Base-by-base conservation (phyloP, 2,797 vertebrate species). In the Pipistrellus pipistrellus region DNA sequence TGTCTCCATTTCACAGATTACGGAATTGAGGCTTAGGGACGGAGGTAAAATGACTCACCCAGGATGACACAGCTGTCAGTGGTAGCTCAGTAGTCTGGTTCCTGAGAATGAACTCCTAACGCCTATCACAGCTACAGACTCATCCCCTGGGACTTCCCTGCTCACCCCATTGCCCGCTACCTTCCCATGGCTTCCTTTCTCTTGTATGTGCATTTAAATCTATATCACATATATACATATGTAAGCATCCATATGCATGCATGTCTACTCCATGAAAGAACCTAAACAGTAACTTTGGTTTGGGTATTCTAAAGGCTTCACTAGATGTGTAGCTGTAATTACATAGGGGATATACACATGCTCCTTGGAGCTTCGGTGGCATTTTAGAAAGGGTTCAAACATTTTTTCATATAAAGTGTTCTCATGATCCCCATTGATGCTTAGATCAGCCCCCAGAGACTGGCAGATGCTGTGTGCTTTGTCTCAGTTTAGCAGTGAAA, bases 361-460 rank as follows among this genome's bases (percentile, higher is more conserved):
- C 15, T 30, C 15, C 55, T 95, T 41, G 78, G 44, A 32, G 3
- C 23, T 38, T 68, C 17, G 2, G 8, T 7, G 13, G 30, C 64
- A 66, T 86, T 86, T 88, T 88, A 91, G 80, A 78, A 95, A 38
- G 4, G 35, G 84, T 76, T 72, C 30, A 41, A 20, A n/a, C 11
- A 73, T 57, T 82, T 38, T 38, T 38, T 73, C 66, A n/a, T n/a
- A 41, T 18, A 41, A 78, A 84, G 38, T 35, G 4, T 32, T 57
- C 81, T 82, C 8, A 2, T 35, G 46, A 76, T 48, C 57, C 64
- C 35, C 44, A 46, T 35, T 41, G 83, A 51, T 81, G 44, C 32
- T 82, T 8, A 72, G 15, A n/a, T 80, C 66, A 68, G 38, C 20
- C 30, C 35, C 23, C 14, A 73, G 46, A 85, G 8, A 30, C 7